phyloP scores from a whole-genome alignment of 2,113 vertebrate species.

The Toxostoma redivivum region DNA sequence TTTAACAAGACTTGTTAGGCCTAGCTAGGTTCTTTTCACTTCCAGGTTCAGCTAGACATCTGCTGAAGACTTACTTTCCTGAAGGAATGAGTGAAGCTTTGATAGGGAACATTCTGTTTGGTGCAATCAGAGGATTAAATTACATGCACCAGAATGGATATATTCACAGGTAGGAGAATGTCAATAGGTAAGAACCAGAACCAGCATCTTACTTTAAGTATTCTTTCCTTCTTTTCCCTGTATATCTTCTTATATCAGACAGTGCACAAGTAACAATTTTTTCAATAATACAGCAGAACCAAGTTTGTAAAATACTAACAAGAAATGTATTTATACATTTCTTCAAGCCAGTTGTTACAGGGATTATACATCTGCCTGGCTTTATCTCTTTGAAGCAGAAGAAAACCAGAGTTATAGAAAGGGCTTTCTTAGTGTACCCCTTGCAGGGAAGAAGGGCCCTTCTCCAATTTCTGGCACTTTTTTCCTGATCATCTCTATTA shows the following conservation, averaged over 20 bases:
- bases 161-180: conserved; percentile 87
- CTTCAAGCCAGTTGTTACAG: neutral
- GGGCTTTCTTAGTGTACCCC: neutral
- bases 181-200: neutral
- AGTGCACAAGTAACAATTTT: neutral
- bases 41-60: conserved; percentile 88
- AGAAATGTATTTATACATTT: neutral
- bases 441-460: neutral
- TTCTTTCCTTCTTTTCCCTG: neutral
- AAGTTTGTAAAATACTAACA: neutral
- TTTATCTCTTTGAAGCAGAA: neutral
- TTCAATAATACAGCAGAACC: neutral
- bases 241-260: neutral
- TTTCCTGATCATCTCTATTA: neutral
- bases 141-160: conserved; percentile 95
- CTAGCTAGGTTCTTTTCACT: neutral
- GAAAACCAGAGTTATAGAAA: neutral
- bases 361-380: neutral
- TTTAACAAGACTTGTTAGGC: neutral
- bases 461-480: neutral
- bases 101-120: conserved; percentile 90
- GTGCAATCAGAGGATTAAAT: conserved; percentile 87
- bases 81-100: conserved; percentile 96
- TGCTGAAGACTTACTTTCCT: conserved; percentile 89
- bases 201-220: neutral